phyloP scores from a whole-genome alignment of 2,797 vertebrate genomes.

The Pseudochirops corinnae region DNA sequence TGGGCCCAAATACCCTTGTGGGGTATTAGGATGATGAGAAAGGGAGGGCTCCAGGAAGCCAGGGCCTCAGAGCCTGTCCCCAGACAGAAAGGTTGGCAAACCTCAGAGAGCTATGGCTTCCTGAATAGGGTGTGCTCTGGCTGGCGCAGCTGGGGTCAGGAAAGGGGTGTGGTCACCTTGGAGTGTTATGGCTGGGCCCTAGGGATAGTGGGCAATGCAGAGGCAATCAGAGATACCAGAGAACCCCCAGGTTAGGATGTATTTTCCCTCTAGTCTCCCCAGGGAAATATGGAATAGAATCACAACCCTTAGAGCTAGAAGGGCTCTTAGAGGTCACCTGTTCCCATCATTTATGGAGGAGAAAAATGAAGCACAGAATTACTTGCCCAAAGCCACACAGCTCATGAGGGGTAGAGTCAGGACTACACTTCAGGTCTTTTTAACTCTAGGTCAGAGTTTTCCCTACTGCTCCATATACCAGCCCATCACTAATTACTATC shows the following conservation, averaged over 20 bases:
- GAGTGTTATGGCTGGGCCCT: neutral
- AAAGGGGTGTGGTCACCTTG: neutral
- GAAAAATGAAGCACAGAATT: neutral
- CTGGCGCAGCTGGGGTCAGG: neutral
- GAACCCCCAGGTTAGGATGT: neutral
- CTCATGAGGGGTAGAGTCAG: neutral
- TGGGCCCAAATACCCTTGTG: neutral
- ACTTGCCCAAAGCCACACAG: neutral
- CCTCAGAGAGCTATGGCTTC: slow-evolving; percentile 55
- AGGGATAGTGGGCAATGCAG: neutral
- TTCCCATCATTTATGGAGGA: neutral
- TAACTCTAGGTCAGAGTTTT: neutral
- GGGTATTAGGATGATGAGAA: neutral
- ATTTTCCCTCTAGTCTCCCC: neutral
- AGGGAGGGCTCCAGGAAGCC: neutral
- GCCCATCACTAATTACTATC: too few relatives aligned
- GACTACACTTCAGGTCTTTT: neutral
- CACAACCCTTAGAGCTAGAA: neutral
- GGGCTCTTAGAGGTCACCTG: neutral
- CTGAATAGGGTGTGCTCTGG: neutral
- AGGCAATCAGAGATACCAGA: neutral
- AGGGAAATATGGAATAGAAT: neutral
- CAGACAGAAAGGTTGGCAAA: slow-evolving; percentile 12
- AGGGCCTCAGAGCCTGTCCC: slow-evolving; percentile 35
- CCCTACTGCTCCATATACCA: neutral